Evolutionary conservation across 1,140 invertebrate genomes (phyloP).

Genomic region (Tetraneura akinire): DNA sequence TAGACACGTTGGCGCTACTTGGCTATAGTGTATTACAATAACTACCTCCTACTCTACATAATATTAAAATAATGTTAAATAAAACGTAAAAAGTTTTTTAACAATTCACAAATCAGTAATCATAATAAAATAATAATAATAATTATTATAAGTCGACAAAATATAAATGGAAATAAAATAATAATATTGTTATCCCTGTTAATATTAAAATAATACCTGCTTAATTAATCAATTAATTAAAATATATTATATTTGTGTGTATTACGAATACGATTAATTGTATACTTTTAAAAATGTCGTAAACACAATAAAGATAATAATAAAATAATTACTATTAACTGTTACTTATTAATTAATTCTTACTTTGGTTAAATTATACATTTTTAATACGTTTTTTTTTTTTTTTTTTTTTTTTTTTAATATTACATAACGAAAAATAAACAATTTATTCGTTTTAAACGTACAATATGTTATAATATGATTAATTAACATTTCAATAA

Average conservation of each 20-base stretch:
- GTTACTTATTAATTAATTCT: background rate
- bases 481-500: background rate
- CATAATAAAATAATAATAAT: too few species aligned
- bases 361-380: too few species aligned
- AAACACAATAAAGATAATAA: background rate
- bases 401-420: constrained; percentile 20
- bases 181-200: background rate
- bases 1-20: background rate
- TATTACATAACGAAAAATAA: constrained; percentile 28
- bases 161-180: constrained; percentile 5
- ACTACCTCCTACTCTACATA: too few species aligned
- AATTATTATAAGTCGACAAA: background rate
- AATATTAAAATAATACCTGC: too few species aligned
- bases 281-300: background rate
- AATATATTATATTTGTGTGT: too few species aligned
- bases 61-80: too few species aligned
- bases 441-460: constrained; percentile 29
- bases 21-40: background rate
- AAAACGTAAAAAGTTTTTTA: background rate
- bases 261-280: too few species aligned
- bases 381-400: too few species aligned
- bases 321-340: background rate
- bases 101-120: background rate
- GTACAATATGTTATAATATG: background rate
- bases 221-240: too few species aligned